Evolutionary conservation across 2,113 vertebrate genomes (phyloP).

Genomic region (Melanocharis versteri): DNA sequence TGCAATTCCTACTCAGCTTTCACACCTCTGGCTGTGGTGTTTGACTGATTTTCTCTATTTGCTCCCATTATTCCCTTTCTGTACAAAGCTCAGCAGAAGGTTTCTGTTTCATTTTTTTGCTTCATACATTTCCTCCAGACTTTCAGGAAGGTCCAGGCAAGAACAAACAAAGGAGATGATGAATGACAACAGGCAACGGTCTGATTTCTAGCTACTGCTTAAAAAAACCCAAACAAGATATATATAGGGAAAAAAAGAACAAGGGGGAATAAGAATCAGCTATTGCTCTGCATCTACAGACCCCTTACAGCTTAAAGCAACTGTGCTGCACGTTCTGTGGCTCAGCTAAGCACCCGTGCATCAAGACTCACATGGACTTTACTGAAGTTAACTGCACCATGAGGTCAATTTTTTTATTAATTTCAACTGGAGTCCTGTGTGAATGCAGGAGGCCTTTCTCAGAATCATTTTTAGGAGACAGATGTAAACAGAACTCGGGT

Average conservation of each 20-base stretch:
- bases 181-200: not conserved
- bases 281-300: not conserved
- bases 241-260: not conserved
- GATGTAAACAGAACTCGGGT: not conserved
- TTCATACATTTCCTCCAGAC: not conserved
- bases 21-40: not conserved
- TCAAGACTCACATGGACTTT: not conserved
- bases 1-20: not conserved
- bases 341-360: rapidly evolving
- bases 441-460: not conserved
- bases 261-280: not conserved
- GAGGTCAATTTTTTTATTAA: not conserved
- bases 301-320: not conserved
- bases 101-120: not conserved
- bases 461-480: not conserved
- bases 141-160: not conserved
- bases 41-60: not conserved
- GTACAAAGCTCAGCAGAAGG: not conserved
- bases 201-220: not conserved
- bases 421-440: not conserved
- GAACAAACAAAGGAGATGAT: not conserved
- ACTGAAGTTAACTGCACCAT: not conserved
- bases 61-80: not conserved
- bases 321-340: not conserved
- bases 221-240: not conserved